Base-by-base conservation (phyloP, 2,888 invertebrate species). In the Drosophila hamatofila region DNA sequence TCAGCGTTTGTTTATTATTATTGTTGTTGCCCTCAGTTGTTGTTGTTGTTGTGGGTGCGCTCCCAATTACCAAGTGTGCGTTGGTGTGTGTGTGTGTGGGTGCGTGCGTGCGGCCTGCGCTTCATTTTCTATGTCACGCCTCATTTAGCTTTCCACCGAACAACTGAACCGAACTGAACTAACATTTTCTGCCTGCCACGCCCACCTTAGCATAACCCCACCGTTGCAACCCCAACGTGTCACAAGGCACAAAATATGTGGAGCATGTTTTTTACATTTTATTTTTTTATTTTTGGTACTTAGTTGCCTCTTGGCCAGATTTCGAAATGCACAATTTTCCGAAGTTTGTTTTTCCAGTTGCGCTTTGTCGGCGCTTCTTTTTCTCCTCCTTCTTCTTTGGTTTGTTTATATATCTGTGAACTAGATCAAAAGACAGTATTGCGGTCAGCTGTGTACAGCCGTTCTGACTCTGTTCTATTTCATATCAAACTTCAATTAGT, bases 101-200 rank as follows among this genome's bases (percentile, higher is more conserved):
- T 21, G 51, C 57, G 54, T 69, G 75, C 60, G 67, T 65, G 67
- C 51, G 33, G 51, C 41, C 46, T 60, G 74, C 61, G 64, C 69
- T 55, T 79, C 71, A 69, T 72, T 81, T 86, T 83, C 88, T 66
- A 74, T 84, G 83, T 89, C 89, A 84, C 78, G 83, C 89, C 89
- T 84, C 83, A 84, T 84, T 84, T 84, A 86, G 89, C 74, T 89
- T 89, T 87, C 78, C 87, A 75, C 84, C 7, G 48, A 89, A 72
- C 83, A 64, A 70, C 64, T 58, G 61, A 64, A 60, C 61, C 54
- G 61, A 42, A 52, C 39, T 49, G 41, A 59, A 69, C 71, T 70
- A 60, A 61, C 55, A 46, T 71, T 61, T 44, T 42, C 59, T 21
- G 55, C 35, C 46, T 35, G 46, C 35, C 46, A 39, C 44, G 57